Conservation (phyloP, 2,888 invertebrate species). For the Drosophila neotestacea region DNA sequence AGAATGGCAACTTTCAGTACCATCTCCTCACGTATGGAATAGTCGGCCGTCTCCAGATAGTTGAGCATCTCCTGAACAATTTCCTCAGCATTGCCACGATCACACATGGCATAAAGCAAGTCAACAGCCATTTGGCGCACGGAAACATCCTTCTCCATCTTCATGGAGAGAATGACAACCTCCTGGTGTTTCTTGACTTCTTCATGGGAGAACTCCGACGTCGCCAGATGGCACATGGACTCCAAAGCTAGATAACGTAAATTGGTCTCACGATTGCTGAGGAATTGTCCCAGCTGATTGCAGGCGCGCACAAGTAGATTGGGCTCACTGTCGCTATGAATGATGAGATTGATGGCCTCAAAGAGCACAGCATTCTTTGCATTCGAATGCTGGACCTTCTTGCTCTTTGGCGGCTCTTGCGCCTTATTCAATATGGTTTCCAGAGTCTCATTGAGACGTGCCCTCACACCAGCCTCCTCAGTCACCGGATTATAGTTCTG, state of each 20-base stretch:
- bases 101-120: slow-evolving; percentile 99
- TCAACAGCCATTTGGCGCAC: slow-evolving; percentile 99
- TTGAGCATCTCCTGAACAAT: slow-evolving; percentile 99
- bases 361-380: slow-evolving; percentile 99
- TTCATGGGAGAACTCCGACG: slow-evolving; percentile 99
- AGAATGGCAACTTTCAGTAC: slow-evolving; percentile 99
- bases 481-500: slow-evolving; percentile 99
- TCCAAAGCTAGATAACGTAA: slow-evolving; percentile 98
- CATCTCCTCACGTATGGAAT: slow-evolving; percentile 99
- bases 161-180: slow-evolving; percentile 99
- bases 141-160: slow-evolving; percentile 99
- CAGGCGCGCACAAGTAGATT: slow-evolving; percentile 98
- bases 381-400: slow-evolving; percentile 99
- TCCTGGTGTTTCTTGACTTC: slow-evolving; percentile 99
- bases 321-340: slow-evolving; percentile 99
- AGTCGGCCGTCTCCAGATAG: slow-evolving; percentile 99
- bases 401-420: slow-evolving; percentile 99
- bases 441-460: slow-evolving; percentile 97
- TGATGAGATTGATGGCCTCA: slow-evolving; percentile 99
- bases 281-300: slow-evolving; percentile 99
- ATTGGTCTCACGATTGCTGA: slow-evolving; percentile 98
- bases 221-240: slow-evolving; percentile 99
- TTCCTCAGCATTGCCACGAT: slow-evolving; percentile 99
- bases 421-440: slow-evolving; percentile 99
- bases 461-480: slow-evolving; percentile 98